A percentile compares a stretch with the other conserved stretches of the same genome.
phyloP scores from a whole-genome alignment of 1,140 invertebrate species.

The Drosophila rufa region DNA sequence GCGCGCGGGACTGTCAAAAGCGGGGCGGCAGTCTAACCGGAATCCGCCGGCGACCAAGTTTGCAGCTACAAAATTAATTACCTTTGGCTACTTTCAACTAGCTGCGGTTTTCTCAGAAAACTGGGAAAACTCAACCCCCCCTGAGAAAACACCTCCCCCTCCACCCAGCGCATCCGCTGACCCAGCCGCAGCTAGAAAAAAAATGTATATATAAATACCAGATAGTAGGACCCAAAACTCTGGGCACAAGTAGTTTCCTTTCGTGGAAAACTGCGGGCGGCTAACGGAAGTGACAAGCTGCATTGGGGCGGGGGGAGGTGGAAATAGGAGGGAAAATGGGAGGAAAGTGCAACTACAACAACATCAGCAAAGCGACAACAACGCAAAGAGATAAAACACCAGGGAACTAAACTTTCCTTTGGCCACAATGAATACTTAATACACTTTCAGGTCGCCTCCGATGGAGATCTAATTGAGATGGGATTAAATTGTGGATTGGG shows the following conservation, averaged over 20 bases:
- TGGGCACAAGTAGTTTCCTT: constrained; percentile 59
- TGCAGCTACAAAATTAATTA: constrained; percentile 82
- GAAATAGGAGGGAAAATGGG: background rate
- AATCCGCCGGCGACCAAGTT: constrained; percentile 39
- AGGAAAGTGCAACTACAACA: constrained; percentile 44
- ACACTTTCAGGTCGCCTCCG: constrained; percentile 27
- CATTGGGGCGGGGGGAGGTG: background rate
- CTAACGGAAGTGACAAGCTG: constrained; percentile 74
- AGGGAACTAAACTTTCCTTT: constrained; percentile 7
- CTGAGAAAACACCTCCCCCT: constrained; percentile 18
- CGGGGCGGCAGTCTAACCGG: constrained; percentile 41
- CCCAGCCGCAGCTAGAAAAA: constrained; percentile 53
- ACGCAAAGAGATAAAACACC: constrained; percentile 38
- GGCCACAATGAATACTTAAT: constrained; percentile 32
- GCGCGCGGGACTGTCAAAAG: constrained; percentile 65
- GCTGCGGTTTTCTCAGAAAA: constrained; percentile 54
- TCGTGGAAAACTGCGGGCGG: constrained; percentile 64
- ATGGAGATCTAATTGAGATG: constrained; percentile 16
- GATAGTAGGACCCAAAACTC: constrained; percentile 37
- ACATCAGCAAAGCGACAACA: constrained; percentile 39
- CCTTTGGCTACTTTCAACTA: constrained; percentile 82
- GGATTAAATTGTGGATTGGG: constrained; percentile 9
- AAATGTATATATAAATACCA: constrained; percentile 18
- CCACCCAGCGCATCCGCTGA: constrained; percentile 61
- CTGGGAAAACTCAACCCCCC: background rate